Evolutionary conservation across 2,797 vertebrate genomes (phyloP).

Genomic region (Enteromius anoplus): DNA sequence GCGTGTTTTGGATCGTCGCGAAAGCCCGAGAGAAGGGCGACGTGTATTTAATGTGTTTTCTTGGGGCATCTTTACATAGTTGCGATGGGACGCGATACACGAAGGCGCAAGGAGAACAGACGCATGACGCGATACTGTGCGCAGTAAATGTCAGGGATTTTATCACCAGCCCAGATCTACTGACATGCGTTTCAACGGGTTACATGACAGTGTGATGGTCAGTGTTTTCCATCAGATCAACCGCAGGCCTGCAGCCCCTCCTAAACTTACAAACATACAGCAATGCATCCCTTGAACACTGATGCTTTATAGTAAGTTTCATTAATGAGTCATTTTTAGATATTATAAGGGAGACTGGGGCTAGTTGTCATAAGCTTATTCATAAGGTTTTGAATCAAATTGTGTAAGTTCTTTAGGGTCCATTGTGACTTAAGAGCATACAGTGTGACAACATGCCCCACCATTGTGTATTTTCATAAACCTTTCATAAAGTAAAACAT

Average conservation of each 20-base stretch:
- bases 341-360: no score
- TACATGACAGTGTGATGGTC: conserved; percentile 5
- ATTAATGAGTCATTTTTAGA: not conserved
- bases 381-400: not conserved
- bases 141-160: conserved; percentile 13
- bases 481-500: not conserved
- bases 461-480: not conserved
- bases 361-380: not conserved
- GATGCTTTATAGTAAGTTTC: not conserved
- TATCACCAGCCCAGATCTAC: not conserved
- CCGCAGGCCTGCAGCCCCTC: conserved; percentile 40
- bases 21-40: not conserved
- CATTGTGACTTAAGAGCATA: not conserved
- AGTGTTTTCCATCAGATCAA: conserved; percentile 15
- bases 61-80: conserved; percentile 22
- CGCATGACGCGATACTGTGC: conserved; percentile 10
- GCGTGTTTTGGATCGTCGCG: not conserved
- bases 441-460: not conserved
- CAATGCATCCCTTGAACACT: conserved; percentile 5
- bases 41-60: conserved; percentile 1
- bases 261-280: conserved; percentile 33
- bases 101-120: conserved; percentile 6
- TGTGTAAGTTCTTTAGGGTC: not conserved
- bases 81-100: conserved; percentile 28
- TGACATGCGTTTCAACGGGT: not conserved